Percentiles rank a stretch among this genome's conserved stretches.
phyloP scores from a whole-genome alignment of 2,888 invertebrate genomes.

The Macrophya annulata region DNA sequence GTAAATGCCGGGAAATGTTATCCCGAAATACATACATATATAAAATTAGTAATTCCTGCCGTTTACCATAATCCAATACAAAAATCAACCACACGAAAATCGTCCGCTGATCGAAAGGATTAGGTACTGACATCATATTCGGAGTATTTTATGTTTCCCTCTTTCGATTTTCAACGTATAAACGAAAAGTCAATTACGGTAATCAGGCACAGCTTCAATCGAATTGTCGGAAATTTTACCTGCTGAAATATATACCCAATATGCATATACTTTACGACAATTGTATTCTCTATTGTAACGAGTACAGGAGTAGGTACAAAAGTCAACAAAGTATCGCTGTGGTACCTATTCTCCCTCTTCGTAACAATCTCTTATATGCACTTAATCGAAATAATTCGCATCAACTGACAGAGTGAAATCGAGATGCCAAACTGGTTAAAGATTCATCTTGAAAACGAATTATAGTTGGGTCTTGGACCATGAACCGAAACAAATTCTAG shows the following conservation, averaged over 20 bases:
- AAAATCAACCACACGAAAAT: conserved; percentile 27
- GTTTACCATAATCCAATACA: conserved; percentile 36
- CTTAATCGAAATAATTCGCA: no score
- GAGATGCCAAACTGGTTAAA: no score
- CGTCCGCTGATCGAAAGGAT: background rate
- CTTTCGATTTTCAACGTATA: background rate
- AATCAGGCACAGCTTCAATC: background rate
- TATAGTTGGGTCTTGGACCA: background rate
- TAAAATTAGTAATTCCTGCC: conserved; percentile 22
- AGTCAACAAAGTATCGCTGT: no score
- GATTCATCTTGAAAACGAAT: background rate
- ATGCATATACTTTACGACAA: background rate
- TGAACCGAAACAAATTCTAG: background rate
- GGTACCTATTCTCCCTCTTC: no score
- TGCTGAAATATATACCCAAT: background rate
- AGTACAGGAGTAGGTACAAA: no score
- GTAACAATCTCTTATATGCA: no score
- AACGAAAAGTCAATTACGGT: background rate
- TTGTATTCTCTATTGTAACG: background rate
- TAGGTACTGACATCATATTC: background rate
- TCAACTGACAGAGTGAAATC: no score
- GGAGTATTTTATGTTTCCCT: background rate
- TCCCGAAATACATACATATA: background rate
- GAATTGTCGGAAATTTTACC: background rate
- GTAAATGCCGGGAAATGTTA: conserved; percentile 26